phyloP scores from a whole-genome alignment of 2,113 vertebrate species.

The Marcusenius ussheri region DNA sequence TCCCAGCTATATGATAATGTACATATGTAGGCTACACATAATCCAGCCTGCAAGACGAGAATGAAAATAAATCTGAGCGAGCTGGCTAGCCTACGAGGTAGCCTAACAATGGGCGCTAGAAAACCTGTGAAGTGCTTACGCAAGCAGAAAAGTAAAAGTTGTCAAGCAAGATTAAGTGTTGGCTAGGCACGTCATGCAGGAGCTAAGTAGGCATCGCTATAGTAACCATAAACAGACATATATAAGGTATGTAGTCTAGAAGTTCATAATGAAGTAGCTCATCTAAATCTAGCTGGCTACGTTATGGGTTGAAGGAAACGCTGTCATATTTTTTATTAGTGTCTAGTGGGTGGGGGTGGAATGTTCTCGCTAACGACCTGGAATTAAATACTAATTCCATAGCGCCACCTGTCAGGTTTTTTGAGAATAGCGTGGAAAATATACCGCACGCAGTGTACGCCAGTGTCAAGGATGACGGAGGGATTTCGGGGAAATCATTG shows the following conservation, averaged over 20 bases:
- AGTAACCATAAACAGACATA: background rate
- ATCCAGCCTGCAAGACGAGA: background rate
- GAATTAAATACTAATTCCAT: conserved; percentile 30
- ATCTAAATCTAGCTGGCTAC: background rate
- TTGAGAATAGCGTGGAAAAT: background rate
- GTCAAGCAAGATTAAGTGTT: conserved; percentile 6
- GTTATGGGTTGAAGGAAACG: background rate
- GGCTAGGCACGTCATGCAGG: background rate
- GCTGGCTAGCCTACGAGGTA: conserved; percentile 17
- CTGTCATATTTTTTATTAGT: conserved; percentile 8
- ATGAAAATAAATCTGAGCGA: conserved; percentile 19
- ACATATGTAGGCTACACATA: background rate
- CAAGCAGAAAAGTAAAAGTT: conserved; percentile 41
- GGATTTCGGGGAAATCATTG: background rate
- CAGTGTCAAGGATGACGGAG: background rate
- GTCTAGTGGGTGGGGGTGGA: conserved; percentile 28
- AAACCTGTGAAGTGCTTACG: conserved; percentile 42
- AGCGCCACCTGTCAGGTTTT: conserved; percentile 38
- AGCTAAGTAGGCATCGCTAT: background rate
- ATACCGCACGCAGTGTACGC: background rate
- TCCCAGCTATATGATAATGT: background rate
- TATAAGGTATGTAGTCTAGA: background rate
- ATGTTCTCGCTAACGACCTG: conserved; percentile 19
- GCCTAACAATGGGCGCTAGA: conserved; percentile 32
- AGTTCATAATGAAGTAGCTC: background rate